Evolutionary conservation across 2,797 vertebrate genomes (phyloP).

Genomic region (Pseudochirops corinnae): DNA sequence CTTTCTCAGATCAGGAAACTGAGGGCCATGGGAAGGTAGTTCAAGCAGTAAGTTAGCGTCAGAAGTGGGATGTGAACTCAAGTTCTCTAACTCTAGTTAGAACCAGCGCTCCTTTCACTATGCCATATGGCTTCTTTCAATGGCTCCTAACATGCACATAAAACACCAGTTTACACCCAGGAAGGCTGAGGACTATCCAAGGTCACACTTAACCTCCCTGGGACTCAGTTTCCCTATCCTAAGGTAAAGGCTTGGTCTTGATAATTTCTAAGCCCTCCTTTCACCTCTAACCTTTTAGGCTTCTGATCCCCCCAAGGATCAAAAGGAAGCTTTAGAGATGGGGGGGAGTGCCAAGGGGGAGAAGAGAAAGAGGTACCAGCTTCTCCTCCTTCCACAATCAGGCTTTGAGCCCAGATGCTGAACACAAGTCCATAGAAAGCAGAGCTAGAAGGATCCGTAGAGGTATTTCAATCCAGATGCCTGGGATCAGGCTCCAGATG

Average conservation of each 20-base stretch:
- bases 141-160: not conserved
- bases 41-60: not conserved
- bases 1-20: not conserved
- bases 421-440: not conserved
- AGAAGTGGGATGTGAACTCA: not conserved
- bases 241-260: not conserved
- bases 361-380: slow-evolving; percentile 17
- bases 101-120: not conserved
- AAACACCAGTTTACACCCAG: not conserved
- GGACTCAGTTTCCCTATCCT: not conserved
- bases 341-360: slow-evolving; percentile 76
- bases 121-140: not conserved
- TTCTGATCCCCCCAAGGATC: not conserved
- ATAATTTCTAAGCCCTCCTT: not conserved
- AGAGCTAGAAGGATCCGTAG: not conserved
- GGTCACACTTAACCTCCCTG: not conserved
- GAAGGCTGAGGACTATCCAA: not conserved
- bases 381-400: not conserved
- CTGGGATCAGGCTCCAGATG: not conserved
- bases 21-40: not conserved
- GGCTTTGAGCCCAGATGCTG: not conserved
- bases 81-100: not conserved
- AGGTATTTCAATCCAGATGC: not conserved
- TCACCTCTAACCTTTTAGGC: not conserved
- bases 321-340: slow-evolving; percentile 77